Evolutionary conservation across 2,797 vertebrate species (phyloP), one percentile per base, ranked within the genome.

Genomic region (Pempheris klunzingeri): DNA sequence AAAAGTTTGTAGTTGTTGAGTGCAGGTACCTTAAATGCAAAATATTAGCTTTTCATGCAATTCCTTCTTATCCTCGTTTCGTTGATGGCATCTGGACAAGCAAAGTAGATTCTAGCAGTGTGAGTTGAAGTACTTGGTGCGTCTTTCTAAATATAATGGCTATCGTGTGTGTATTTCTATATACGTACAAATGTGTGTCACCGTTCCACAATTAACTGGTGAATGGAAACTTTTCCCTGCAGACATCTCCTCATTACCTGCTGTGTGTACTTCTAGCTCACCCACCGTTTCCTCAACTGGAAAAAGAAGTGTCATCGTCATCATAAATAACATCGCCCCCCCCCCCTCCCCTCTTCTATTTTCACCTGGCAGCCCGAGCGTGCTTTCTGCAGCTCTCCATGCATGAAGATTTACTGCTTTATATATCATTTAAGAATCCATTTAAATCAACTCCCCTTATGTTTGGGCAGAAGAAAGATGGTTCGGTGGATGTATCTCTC

Each of bases 281-380:
- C 71, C 38, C 69, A 46, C 67, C 22, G 11, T 78, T 81, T 81
- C 71, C 67, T 64, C 78, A 55, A 50, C 76, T 88, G 82, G 82
- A 90, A 90, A 86, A 88, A 87, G 79, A 88, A 80, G 77, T 76
- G 72, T 89, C 81, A 73, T 67, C 53, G 7, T 90, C 82, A 75
- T 84, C 89, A 81, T 89, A 90, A 92, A 92, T 92, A 92, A 89
- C 79, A 74, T 34, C 15, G 2, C n/a, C 62, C 68, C 41, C n/a
- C 39, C 18, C 17, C 54, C 12, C 17, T 18, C 20, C 57, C 14
- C 14, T 41, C 26, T 13, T 71, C 71, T 71, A 70, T 71, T 87
- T 87, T 86, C 75, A 84, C 80, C 74, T 75, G 81, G 53, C 81
- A 83, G 69, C 71, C 61, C 38, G 38, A 17, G 55, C 46, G n/a